phyloP scores from a whole-genome alignment of 30 jellyfish, hydroid and myxozoan genomes.

The Turritopsis dohrnii region DNA sequence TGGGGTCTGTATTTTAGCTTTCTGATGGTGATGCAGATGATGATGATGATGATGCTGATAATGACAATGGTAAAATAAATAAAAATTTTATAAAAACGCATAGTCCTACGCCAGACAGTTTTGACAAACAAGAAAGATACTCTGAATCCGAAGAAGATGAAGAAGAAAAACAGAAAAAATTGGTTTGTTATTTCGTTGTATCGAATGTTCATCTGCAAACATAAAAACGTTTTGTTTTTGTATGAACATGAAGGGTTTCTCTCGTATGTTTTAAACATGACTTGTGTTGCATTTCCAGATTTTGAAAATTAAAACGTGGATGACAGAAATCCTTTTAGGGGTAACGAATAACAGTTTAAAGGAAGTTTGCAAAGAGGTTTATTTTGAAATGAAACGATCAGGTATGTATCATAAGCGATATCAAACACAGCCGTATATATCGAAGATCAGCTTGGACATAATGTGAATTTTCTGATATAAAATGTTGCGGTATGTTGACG shows the following conservation, averaged over 20 bases:
- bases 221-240: background rate
- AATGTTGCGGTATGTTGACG: background rate
- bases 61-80: background rate
- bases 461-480: no score
- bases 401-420: constrained; percentile 15
- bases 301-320: constrained; percentile 80
- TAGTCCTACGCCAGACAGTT: background rate
- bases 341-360: constrained; percentile 68
- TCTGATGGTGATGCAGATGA: constrained; percentile 47
- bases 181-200: background rate
- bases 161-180: constrained; percentile 23
- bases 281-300: constrained; percentile 46
- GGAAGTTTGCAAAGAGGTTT: constrained; percentile 79
- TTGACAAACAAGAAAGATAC: background rate
- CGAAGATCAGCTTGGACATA: no score
- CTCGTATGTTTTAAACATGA: background rate
- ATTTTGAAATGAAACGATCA: constrained; percentile 46
- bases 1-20: constrained; percentile 15
- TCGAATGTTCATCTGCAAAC: background rate
- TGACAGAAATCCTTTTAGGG: constrained; percentile 79
- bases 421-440: background rate
- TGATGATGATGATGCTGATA: background rate
- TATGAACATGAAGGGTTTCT: background rate
- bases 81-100: background rate
- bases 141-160: constrained; percentile 50